Evolutionary conservation across 1,140 invertebrate species (phyloP), one percentile per base, ranked within the genome.

Genomic region (Stenopsyche tienmushanensis): DNA sequence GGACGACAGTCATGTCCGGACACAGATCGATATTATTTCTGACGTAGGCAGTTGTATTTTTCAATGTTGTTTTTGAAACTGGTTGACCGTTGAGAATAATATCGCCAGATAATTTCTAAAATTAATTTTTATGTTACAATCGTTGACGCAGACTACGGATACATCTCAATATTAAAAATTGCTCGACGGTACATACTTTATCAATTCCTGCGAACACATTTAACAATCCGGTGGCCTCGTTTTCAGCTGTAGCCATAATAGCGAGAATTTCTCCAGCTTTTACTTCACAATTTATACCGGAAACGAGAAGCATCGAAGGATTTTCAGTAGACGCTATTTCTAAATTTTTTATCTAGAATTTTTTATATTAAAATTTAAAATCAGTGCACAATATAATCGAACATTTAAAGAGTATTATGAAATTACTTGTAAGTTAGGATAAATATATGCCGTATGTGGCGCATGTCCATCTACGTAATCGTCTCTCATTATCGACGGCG

Each of bases 201-300:
- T 83, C 81, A 17, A 85, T 80, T 8, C 93, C 90, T 3, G 91
- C 86, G 25, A 97, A 77, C 0, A 92, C 86, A 72, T 96, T 90
- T 49, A 97, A 78, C 13, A 97, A 80, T 0, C 88, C 86, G 3
- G 89, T 90, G 5, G 91, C 91, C 77, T 94, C 92, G 8, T 81
- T 77, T 64, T 89, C 90, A 73, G 85, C 84, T 0, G 94, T 97
- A 0, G 94, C 87, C 86, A 97, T 88, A 9, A 97, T 83, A 0
- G 92, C 93, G 60, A 97, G 77, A 10, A 97, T 85, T 80, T 97
- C 95, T 3, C 93, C 93, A 0, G 92, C 94, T 62, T 89, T 88
- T 3, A 91, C 91, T 77, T 97, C 76, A 68, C 79, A 81, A 71
- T 77, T 80, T 13, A 80, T 67, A 2, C 77, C 78, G 0, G 79